These are phyloP conservation scores for Scyliorhinus canicula DNA, from an alignment of 2,797 vertebrate genomes.

Conservation along the genomic window DNA sequence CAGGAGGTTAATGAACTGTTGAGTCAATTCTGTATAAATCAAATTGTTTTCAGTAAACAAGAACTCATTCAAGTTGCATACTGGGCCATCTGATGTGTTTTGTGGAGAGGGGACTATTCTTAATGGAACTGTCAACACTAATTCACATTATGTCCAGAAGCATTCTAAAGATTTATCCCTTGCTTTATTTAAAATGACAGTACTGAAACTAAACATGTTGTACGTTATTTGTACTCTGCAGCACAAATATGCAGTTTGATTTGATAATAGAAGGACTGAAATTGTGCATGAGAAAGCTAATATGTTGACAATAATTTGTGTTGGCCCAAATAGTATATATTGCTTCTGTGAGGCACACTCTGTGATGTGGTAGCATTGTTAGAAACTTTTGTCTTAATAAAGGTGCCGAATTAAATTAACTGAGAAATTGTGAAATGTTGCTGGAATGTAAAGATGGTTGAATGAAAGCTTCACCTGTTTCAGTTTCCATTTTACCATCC, in stretches of 20 bases:
- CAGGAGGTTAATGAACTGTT: neutral
- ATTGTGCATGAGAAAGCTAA: neutral
- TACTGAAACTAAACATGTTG: neutral
- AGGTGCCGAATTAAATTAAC: neutral
- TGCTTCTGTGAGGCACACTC: neutral
- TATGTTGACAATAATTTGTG: neutral
- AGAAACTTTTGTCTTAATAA: neutral
- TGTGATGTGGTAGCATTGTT: neutral
- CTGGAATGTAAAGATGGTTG: neutral
- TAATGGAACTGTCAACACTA: neutral
- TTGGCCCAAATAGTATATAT: neutral
- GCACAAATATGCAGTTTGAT: neutral
- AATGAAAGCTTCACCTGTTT: neutral
- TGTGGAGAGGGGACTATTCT: neutral
- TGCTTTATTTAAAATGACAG: neutral
- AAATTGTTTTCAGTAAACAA: conserved; percentile 10
- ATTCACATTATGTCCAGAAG: neutral
- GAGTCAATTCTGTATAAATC: neutral
- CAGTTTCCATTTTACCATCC: neutral
- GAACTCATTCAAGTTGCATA: neutral
- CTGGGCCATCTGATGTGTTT: neutral
- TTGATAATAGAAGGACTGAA: neutral
- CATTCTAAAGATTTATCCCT: neutral
- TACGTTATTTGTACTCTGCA: neutral
- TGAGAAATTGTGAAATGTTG: neutral